phyloP scores from a whole-genome alignment of 2,113 vertebrate genomes.

The Verasper variegatus region DNA sequence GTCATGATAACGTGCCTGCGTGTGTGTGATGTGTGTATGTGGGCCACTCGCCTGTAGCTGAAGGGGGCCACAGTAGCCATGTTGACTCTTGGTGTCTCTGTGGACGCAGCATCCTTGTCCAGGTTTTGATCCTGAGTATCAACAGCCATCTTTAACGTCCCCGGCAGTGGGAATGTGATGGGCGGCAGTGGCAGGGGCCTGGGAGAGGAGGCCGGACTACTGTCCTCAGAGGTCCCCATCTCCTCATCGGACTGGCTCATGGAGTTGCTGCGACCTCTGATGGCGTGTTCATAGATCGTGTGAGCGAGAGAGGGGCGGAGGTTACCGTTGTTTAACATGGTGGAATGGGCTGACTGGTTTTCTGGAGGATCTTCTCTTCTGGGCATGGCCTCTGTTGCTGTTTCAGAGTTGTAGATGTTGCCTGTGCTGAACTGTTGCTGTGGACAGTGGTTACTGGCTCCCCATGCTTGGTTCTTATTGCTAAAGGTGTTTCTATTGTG shows the following conservation, averaged over 20 bases:
- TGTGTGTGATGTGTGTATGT: not conserved
- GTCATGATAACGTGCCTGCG: not conserved
- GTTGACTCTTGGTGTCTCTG: constrained; percentile 70
- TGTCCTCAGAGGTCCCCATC: constrained; percentile 81
- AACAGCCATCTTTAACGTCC: constrained; percentile 1
- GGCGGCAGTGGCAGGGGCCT: constrained; percentile 28
- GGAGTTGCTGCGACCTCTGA: constrained; percentile 52
- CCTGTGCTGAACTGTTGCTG: constrained; percentile 39
- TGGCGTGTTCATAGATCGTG: not conserved
- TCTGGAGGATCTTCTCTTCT: constrained; percentile 27
- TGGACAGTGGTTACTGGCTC: constrained; percentile 40
- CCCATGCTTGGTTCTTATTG: constrained; percentile 71
- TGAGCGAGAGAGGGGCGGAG: constrained; percentile 16
- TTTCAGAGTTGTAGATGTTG: constrained; percentile 53
- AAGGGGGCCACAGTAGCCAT: constrained; percentile 84
- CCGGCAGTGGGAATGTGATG: constrained; percentile 28
- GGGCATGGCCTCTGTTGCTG: not conserved
- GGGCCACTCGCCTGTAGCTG: constrained; percentile 75
- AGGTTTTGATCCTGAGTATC: not conserved
- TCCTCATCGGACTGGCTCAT: constrained; percentile 82
- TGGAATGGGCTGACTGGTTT: constrained; percentile 14
- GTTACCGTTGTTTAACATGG: constrained; percentile 65
- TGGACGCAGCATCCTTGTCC: constrained; percentile 33
- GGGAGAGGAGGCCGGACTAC: constrained; percentile 69
- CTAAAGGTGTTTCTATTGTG: constrained; percentile 56